phyloP scores from a whole-genome alignment of 2,888 invertebrate species.

The Clunio marinus region DNA sequence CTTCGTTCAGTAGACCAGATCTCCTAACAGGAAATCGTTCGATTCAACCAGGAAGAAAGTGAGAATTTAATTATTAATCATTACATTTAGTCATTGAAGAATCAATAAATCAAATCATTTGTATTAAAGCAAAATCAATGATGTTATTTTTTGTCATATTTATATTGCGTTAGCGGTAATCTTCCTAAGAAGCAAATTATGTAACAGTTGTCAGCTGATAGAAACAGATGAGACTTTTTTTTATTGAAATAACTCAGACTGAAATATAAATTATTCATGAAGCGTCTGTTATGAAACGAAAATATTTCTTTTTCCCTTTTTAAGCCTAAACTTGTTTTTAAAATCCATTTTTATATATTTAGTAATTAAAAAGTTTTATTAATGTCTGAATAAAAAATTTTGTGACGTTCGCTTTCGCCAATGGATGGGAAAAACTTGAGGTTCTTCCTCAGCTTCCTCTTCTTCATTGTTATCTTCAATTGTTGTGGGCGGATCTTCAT shows the following conservation, averaged over 20 bases:
- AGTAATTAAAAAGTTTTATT: too few species aligned
- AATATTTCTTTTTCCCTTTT: too few species aligned
- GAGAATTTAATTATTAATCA: neutral
- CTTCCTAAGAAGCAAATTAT: too few species aligned
- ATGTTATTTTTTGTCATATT: too few species aligned
- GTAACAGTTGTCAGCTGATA: too few species aligned
- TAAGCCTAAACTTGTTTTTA: too few species aligned
- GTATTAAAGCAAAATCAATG: neutral
- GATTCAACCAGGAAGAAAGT: neutral
- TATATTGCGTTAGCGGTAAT: too few species aligned
- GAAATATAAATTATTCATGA: too few species aligned
- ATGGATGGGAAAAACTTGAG: conserved; percentile 46
- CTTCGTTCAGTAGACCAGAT: conserved; percentile 1
- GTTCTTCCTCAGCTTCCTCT: conserved; percentile 39
- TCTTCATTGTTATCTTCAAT: conserved; percentile 42
- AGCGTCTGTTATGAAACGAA: too few species aligned
- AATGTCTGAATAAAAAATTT: conserved; percentile 43
- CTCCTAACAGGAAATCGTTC: neutral
- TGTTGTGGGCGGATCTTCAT: neutral
- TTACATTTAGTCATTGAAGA: neutral
- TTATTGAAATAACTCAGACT: too few species aligned
- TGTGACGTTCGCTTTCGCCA: conserved; percentile 53
- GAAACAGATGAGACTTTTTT: too few species aligned
- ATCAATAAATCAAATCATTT: neutral
- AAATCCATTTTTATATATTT: too few species aligned